phyloP scores from a whole-genome alignment of 2,113 vertebrate genomes.

The Motacilla tschutschensis region DNA sequence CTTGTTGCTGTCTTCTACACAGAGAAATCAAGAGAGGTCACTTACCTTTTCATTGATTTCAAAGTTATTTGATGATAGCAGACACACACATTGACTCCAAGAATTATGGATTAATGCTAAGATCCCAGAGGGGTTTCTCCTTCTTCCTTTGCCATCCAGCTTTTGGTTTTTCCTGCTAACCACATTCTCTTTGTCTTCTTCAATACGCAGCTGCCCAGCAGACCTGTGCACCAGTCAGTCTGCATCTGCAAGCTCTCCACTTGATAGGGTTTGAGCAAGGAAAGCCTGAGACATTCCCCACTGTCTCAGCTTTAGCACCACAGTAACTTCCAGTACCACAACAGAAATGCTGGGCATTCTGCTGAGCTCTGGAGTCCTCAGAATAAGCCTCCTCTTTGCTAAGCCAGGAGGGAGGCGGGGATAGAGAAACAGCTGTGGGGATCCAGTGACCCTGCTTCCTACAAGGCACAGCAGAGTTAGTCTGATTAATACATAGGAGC shows the following conservation, averaged over 20 bases:
- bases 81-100: background rate
- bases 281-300: background rate
- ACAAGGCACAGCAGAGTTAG: background rate
- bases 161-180: background rate
- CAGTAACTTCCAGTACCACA: background rate
- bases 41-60: background rate
- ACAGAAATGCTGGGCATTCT: background rate
- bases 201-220: background rate
- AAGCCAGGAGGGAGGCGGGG: background rate
- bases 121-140: background rate
- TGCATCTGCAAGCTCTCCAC: background rate
- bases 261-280: background rate
- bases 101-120: background rate
- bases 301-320: background rate
- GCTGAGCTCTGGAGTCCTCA: background rate
- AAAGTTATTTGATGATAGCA: background rate
- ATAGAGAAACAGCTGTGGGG: background rate
- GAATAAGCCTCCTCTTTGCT: background rate
- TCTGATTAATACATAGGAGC: background rate
- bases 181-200: background rate
- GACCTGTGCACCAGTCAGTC: background rate
- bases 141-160: background rate
- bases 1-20: background rate
- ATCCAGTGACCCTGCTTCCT: background rate
- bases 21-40: background rate